phyloP scores from a whole-genome alignment of 2,888 invertebrate species.

The Ochropleura plecta region DNA sequence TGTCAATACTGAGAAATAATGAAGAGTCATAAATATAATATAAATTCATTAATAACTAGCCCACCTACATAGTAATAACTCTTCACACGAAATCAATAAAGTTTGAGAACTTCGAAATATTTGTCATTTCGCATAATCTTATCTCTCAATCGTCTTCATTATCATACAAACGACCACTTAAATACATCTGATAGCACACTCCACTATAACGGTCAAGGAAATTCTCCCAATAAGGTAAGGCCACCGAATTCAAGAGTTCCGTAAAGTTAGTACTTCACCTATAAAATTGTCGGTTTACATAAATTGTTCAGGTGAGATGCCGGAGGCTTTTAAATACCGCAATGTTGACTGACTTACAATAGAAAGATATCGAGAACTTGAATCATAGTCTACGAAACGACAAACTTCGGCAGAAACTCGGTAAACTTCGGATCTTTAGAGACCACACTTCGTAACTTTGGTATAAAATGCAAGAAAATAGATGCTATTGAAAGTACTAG shows the following conservation, averaged over 20 bases:
- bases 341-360: constrained; percentile 29
- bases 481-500: neutral
- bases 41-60: neutral
- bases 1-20: neutral
- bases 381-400: constrained; percentile 30
- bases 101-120: constrained; percentile 35
- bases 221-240: constrained; percentile 17
- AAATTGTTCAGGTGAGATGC: constrained; percentile 13
- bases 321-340: constrained; percentile 1
- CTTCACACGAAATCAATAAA: constrained; percentile 32
- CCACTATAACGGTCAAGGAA: constrained; percentile 43
- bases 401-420: constrained; percentile 23
- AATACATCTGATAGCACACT: constrained; percentile 31
- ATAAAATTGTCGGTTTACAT: constrained; percentile 5
- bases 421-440: constrained; percentile 7
- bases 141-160: constrained; percentile 51
- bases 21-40: neutral
- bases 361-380: constrained; percentile 43
- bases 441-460: constrained; percentile 11
- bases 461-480: constrained; percentile 14
- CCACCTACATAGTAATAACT: constrained; percentile 17
- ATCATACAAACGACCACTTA: constrained; percentile 51
- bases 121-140: constrained; percentile 45
- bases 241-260: constrained; percentile 27
- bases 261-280: neutral